Base-by-base conservation (phyloP, 1,140 invertebrate genomes). In the Drosophila triauraria region DNA sequence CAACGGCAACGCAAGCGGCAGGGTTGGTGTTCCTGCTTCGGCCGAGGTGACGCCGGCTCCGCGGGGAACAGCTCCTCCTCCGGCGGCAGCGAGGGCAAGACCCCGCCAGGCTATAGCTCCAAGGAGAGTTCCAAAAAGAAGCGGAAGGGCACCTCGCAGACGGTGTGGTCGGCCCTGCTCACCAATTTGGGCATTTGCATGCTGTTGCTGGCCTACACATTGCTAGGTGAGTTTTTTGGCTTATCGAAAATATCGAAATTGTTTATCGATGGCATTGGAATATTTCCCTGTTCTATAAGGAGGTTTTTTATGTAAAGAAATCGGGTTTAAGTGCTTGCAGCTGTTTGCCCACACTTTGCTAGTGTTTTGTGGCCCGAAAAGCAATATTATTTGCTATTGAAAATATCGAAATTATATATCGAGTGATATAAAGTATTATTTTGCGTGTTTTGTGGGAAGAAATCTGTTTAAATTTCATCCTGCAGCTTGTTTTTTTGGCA, bases 131-230 rank as follows among this genome's bases (percentile, higher is more conserved):
- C 13, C 62, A 93, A 84, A 59, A 93, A 86, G 56, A 91, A 84
- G n/a, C 78, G 91, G 44, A 91, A 92, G 51, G 81, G 77, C 47
- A 82, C 80, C 35, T 53, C 80, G 2, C 87, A 90, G 60, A 92
- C 91, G 7, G 80, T 93, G n/a, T 93, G 92, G 91, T 91, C 96
- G 13, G 96, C 96, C 13, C 94, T 97, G 62, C 94, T 97, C 71
- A 98, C 97, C 8, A 98, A 98, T 92, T 93, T 98, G 27, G 97
- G 97, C 1, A 97, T 99, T 48, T 98, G 97, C 91, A 95, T 95
- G 40, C 94, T 98, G 27, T 95, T 99, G 1, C 94, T 99, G 4
- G 96, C 96, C 4, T 99, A 99, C 93, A 98, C 97, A 1, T 94
- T 99, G 12, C 93, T 98, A 4, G 94, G 94, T 71, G 58, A 92